Evolutionary conservation across 1,140 invertebrate species (phyloP).

Genomic region (Drosophila pseudoananassae): DNA sequence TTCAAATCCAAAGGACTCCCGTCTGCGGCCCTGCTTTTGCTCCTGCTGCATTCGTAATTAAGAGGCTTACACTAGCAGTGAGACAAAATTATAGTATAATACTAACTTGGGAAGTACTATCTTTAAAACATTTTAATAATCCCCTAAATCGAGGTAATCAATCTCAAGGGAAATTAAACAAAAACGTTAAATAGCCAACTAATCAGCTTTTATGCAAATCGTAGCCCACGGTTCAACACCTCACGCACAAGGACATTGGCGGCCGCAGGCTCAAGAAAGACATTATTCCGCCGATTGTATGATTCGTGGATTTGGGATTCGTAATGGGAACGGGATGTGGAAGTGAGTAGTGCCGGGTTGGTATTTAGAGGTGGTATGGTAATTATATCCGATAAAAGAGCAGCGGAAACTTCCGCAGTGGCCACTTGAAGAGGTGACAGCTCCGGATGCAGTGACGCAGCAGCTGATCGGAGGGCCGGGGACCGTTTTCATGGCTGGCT

Average conservation of each 20-base stretch:
- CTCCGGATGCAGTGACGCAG: constrained; percentile 63
- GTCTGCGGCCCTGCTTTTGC: constrained; percentile 4
- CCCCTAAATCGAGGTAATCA: not conserved
- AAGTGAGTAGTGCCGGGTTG: not conserved
- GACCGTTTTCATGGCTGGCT: constrained; percentile 69
- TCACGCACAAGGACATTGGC: constrained; percentile 13
- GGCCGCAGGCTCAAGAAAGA: constrained; percentile 24
- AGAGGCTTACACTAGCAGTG: constrained; percentile 58
- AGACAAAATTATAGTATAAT: constrained; percentile 1
- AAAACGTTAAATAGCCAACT: not conserved
- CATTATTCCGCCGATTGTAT: not conserved
- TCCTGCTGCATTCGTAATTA: constrained; percentile 68
- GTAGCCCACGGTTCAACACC: constrained; percentile 18
- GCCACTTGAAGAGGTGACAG: constrained; percentile 63
- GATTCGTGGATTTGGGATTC: not conserved
- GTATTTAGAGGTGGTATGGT: constrained; percentile 13
- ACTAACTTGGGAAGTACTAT: not conserved
- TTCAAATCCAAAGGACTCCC: not conserved
- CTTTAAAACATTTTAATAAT: not conserved
- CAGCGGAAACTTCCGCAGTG: constrained; percentile 58
- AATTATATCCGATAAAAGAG: constrained; percentile 72
- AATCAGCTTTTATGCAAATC: not conserved
- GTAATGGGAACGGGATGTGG: not conserved
- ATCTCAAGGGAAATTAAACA: not conserved
- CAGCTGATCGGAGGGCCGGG: constrained; percentile 32